Base-by-base conservation (phyloP, 2,797 vertebrate genomes). In the Melanotaenia maccullochi region DNA sequence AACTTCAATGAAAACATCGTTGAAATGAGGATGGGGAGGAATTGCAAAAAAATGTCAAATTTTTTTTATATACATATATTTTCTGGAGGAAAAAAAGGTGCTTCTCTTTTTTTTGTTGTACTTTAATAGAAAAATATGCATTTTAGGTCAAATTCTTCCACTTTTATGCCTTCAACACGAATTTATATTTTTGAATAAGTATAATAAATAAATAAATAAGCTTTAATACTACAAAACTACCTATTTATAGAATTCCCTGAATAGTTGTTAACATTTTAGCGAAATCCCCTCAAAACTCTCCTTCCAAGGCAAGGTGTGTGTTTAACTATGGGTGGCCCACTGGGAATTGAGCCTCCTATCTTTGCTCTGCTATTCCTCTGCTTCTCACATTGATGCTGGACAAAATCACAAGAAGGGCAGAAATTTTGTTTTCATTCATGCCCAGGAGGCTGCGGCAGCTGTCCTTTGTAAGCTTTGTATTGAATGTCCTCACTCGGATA, bases 391-490 rank as follows among this genome's bases (percentile, higher is more conserved):
- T 79, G 81, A 81, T 78, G 78, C 63, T 32, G 78, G 66, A 75
- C 73, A 76, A 68, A 89, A 89, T 82, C 79, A 85, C 77, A 74
- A 74, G 76, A 71, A 76, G 84, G 64, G 60, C 76, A 81, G 69
- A 76, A 84, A 76, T 65, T 60, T 64, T 75, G 69, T 84, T 86
- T 85, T 81, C 68, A 79, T 89, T 83, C 85, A 66, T 79, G 76
- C 63, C 75, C 55, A 69, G 28, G 75, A 88, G 78, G 73, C 78
- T 87, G 84, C 82, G 18, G 85, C 81, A 84, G 74, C 75, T 73
- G 76, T 85, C 76, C 85, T 89, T 91, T 85, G 85, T 87, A 70
- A 76, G 82, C 60, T 85, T 82, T 73, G 69, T 82, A 80, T 90
- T 89, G 87, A 88, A 90, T 88, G 85, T 84, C 73, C 74, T 63